phyloP scores from a whole-genome alignment of 2,113 vertebrate genomes.

The Hipposideros armiger region DNA sequence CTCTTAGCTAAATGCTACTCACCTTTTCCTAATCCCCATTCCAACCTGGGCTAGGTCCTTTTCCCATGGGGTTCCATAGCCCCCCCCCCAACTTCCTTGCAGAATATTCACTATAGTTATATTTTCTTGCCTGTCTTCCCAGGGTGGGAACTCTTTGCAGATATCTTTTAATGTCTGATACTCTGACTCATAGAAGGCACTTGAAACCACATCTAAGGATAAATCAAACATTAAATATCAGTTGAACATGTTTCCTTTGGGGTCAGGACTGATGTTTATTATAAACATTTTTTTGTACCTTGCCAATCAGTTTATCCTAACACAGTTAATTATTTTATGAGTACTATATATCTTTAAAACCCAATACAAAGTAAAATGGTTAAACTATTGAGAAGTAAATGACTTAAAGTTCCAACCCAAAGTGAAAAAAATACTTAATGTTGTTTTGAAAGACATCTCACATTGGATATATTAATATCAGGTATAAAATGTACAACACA shows the following conservation, averaged over 20 bases:
- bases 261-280: neutral
- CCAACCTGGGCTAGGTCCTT: neutral
- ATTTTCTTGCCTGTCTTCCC: neutral
- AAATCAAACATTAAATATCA: neutral
- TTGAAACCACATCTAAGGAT: neutral
- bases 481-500: neutral
- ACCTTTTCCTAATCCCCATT: neutral
- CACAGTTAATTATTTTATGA: no score
- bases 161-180: neutral
- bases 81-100: neutral
- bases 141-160: neutral
- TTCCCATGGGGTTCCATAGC: neutral
- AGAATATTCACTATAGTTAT: neutral
- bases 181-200: neutral
- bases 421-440: neutral
- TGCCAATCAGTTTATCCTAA: neutral
- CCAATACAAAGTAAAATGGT: neutral
- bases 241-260: neutral
- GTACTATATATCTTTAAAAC: neutral
- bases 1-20: neutral
- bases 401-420: neutral
- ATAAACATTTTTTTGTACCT: neutral
- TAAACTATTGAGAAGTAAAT: constrained; percentile 11
- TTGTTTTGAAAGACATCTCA: neutral
- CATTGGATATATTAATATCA: neutral